Base-by-base conservation (phyloP, 2,888 invertebrate species). In the Celastrina argiolus region DNA sequence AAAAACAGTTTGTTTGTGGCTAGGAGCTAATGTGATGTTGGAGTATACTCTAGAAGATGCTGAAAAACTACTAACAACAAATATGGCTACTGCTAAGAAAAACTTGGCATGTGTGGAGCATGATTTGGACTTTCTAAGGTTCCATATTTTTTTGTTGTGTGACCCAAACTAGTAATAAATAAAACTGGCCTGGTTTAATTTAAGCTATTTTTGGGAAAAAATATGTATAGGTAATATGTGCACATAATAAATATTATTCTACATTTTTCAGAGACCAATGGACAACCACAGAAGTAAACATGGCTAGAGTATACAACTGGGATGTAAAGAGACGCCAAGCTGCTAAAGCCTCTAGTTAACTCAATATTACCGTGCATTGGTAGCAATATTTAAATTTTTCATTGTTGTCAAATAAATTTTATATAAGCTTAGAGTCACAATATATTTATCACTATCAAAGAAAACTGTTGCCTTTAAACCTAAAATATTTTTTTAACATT, bases 241-340 rank as follows among this genome's bases (percentile, higher is more conserved):
- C 10, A 8, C 36, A 36, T 0, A 36, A 31, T 31, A 8, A 65
- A 41, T 66, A 56, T 34, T 59, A 22, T 66, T 64, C 16, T 68
- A 64, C 66, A 39, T 59, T 73, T 68, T 92, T 75, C 82, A 96
- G 98, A 79, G 99, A 99, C 92, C 99, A 99, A 88, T 96, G 97
- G 79, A 99, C 99, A 16, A 99, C 98, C 22, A 97, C 98, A 59
- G 99, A 99, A 94, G 99, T 99, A 28, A 99, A 99, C 84, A 98
- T 99, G 97, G 99, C 99, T 36, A 93, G 99, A 81, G 97, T 99
- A 28, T 98, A 97, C 84, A 99, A 99, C 86, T 99, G 98, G 98
- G 97, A 98, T 89, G 98, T 99, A 2, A 98, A 98, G 84, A 94
- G 95, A 80, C 94, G 97, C 72, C 96, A 97, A 85, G 94, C 96